A percentile compares a stretch with the other conserved stretches of the same genome.
These are phyloP conservation scores for Imbricaverruca yamaguchii DNA, from an alignment of 2,888 invertebrate species.

Conservation along the genomic window DNA sequence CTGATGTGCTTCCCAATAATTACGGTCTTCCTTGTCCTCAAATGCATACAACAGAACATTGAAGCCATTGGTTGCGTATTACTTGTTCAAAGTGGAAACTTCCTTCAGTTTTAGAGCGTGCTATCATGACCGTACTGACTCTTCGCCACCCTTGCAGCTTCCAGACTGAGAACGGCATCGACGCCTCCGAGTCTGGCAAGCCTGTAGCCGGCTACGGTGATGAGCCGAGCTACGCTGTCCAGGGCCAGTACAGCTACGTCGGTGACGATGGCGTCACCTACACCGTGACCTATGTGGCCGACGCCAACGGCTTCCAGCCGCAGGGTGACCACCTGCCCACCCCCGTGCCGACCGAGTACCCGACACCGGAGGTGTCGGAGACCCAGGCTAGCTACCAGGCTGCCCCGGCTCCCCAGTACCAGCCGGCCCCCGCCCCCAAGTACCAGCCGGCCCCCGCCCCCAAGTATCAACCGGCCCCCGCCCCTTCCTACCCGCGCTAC, in stretches of 20 bases:
- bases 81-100: too few relatives aligned
- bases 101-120: too few relatives aligned
- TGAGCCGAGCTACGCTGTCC: neutral
- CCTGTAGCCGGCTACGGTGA: conserved; percentile 4
- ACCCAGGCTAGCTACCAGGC: neutral
- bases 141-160: neutral
- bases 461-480: neutral
- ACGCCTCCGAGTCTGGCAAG: conserved; percentile 3
- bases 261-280: neutral
- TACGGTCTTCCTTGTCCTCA: too few relatives aligned
- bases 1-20: too few relatives aligned
- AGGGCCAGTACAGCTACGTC: conserved; percentile 7
- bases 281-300: neutral
- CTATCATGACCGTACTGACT: too few relatives aligned
- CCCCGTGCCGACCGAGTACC: neutral
- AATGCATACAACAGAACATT: too few relatives aligned
- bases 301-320: conserved; percentile 13
- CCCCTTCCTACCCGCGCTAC: neutral
- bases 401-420: too few relatives aligned
- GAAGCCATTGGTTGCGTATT: too few relatives aligned
- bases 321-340: conserved; percentile 2
- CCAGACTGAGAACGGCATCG: conserved; percentile 10
- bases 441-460: neutral
- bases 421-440: too few relatives aligned
- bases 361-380: neutral